phyloP scores from a whole-genome alignment of 1,140 invertebrate genomes.

The Plutomurus gul region DNA sequence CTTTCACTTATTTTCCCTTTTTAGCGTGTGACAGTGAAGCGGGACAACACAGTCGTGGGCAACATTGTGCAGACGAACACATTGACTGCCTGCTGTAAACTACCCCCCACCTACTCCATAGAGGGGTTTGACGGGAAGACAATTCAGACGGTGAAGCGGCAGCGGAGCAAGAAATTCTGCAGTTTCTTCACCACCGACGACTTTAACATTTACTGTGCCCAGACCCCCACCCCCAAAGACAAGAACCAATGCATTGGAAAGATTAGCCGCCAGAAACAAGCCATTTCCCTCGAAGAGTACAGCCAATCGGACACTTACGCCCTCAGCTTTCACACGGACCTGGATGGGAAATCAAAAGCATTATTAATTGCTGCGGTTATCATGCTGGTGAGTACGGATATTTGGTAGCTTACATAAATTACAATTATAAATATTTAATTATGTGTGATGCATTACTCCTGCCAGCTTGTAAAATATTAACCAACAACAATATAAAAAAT shows the following conservation, averaged over 20 bases:
- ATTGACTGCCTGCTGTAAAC: conserved; percentile 12
- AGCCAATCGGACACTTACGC: conserved; percentile 33
- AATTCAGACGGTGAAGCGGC: conserved; percentile 11
- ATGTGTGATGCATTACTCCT: too few relatives aligned
- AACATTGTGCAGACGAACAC: conserved; percentile 21
- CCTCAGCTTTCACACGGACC: conserved; percentile 26
- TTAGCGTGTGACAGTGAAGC: conserved; percentile 2
- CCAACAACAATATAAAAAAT: neutral
- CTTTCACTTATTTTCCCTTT: neutral
- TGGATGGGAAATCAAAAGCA: conserved; percentile 35
- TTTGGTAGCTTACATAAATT: conserved; percentile 22
- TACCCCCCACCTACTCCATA: neutral
- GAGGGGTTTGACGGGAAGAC: neutral
- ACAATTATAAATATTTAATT: too few relatives aligned
- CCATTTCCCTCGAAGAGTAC: conserved; percentile 37
- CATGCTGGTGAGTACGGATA: conserved; percentile 35
- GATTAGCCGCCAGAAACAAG: conserved; percentile 34
- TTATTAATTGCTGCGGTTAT: conserved; percentile 38
- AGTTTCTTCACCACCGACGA: neutral
- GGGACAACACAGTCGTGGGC: conserved; percentile 4
- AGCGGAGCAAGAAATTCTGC: neutral
- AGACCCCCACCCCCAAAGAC: neutral
- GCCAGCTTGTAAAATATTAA: neutral
- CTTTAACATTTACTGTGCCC: conserved; percentile 21
- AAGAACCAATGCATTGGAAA: conserved; percentile 35